Base-by-base conservation (phyloP, 2,888 invertebrate species). In the Lasioglossum calceatum region DNA sequence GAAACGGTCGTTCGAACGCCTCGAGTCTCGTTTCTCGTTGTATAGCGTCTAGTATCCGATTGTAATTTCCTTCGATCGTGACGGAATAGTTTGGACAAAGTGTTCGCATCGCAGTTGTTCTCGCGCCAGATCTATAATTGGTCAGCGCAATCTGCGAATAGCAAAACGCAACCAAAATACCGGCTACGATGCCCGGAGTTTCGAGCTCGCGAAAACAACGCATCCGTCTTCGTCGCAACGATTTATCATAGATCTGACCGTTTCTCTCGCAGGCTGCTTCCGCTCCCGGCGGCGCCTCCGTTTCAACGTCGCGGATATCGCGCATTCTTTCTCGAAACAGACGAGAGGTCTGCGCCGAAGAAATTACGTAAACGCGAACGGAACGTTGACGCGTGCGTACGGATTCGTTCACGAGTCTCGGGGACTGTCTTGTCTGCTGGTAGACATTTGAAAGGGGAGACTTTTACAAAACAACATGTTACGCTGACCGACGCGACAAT, bases 131-230 rank as follows among this genome's bases (percentile, higher is more conserved):
- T 88, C 88, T 85, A 89, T 92, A 74, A 92, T 86, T 64, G 76
- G 85, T 85, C 79, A 36, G 81, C 77, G 44, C 79, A 79, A 88
- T 32, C 91, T 91, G 84, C 88, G 88, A 93, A 93, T 93, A 93
- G 92, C 75, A 85, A 86, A 77, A 82, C 71, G 71, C 58, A 77
- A 82, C 79, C 79, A 81, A 84, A 91, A 91, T 91, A 91, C 84
- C 84, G 27, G 44, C 75, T 75, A 73, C 61, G 75, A 64, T 50
- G 73, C 61, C 32, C 27, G 36, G 42, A 4, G 47, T 1, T 50
- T 8, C 23, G 23, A 50, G 23, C 42, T 67, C n/a, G 58, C 84
- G 32, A 74, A 81, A 77, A 85, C 78, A 70, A 27, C 12, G 44
- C 42, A 10, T 54, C 47, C 23, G 23, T 70, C 19, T 32, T 23